Evolutionary conservation across 2,113 vertebrate species (phyloP).

Genomic region (Galemys pyrenaicus): DNA sequence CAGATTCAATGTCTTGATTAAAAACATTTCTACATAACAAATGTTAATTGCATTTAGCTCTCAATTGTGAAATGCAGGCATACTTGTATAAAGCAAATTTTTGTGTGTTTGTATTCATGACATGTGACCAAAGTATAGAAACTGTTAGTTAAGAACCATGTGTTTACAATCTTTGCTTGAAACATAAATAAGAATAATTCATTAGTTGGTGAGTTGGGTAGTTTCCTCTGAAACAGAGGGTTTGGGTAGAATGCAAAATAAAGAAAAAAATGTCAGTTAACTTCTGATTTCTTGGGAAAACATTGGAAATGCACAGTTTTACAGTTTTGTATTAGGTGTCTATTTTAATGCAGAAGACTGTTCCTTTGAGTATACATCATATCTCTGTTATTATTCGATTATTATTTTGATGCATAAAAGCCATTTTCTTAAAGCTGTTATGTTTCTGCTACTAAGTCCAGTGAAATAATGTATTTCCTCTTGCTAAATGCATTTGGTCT

Average conservation of each 20-base stretch:
- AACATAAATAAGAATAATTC: neutral
- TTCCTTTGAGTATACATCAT: slow-evolving; percentile 11
- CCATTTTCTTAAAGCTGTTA: slow-evolving; percentile 32
- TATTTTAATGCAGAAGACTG: neutral
- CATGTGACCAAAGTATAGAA: neutral
- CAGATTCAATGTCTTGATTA: neutral
- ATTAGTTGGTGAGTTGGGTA: neutral
- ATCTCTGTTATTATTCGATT: neutral
- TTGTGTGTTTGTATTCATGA: neutral
- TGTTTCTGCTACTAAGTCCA: neutral
- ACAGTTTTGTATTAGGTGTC: neutral
- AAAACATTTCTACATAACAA: slow-evolving; percentile 39
- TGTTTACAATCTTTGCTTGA: neutral
- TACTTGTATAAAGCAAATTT: neutral
- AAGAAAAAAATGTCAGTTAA: neutral
- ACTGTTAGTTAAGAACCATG: neutral
- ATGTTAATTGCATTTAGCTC: neutral
- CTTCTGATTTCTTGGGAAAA: slow-evolving; percentile 17
- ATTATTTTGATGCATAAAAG: slow-evolving; percentile 1
- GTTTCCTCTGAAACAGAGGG: slow-evolving; percentile 22
- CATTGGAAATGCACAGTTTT: neutral
- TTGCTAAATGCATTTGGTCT: neutral
- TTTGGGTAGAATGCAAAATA: neutral
- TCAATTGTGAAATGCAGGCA: neutral
- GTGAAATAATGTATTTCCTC: neutral